Percentiles rank a stretch among this genome's conserved stretches.
These are phyloP conservation scores for Eulimnadia texana DNA, from an alignment of 1,140 invertebrate genomes.

Conservation along the genomic window DNA sequence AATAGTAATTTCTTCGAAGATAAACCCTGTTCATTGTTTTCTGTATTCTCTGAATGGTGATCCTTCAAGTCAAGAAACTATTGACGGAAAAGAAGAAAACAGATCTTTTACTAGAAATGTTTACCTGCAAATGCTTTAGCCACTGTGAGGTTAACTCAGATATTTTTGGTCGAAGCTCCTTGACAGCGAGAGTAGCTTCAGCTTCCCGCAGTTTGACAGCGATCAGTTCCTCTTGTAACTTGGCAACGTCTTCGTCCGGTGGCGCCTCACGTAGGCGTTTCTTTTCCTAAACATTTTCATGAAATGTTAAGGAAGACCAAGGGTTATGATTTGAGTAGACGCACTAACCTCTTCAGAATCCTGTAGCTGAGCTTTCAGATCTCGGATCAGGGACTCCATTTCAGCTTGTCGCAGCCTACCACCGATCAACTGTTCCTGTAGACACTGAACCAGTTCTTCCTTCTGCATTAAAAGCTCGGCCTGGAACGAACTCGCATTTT, in stretches of 20 bases:
- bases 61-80: slow-evolving; percentile 24
- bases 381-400: slow-evolving; percentile 69
- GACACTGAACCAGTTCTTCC: slow-evolving; percentile 77
- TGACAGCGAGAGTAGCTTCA: slow-evolving; percentile 85
- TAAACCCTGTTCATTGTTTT: slow-evolving; percentile 39
- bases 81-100: too few relatives aligned
- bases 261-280: slow-evolving; percentile 71
- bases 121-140: slow-evolving; percentile 34
- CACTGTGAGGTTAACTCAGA: slow-evolving; percentile 67
- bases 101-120: background rate
- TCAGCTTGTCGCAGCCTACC: slow-evolving; percentile 66
- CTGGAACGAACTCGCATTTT: slow-evolving; percentile 36
- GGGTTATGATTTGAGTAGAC: background rate
- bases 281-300: slow-evolving; percentile 45
- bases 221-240: slow-evolving; percentile 91
- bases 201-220: slow-evolving; percentile 93
- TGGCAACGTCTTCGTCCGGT: slow-evolving; percentile 82
- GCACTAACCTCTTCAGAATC: slow-evolving; percentile 60
- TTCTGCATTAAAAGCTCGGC: slow-evolving; percentile 58
- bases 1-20: slow-evolving; percentile 69
- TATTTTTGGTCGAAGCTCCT: slow-evolving; percentile 81
- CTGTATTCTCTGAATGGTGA: slow-evolving; percentile 26
- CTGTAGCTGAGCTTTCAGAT: slow-evolving; percentile 54
- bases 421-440: slow-evolving; percentile 57
- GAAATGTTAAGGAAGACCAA: background rate